A percentile compares a stretch with the other conserved stretches of the same genome.
phyloP scores from a whole-genome alignment of 2,888 invertebrate species.

The Mycalesis mineus region DNA sequence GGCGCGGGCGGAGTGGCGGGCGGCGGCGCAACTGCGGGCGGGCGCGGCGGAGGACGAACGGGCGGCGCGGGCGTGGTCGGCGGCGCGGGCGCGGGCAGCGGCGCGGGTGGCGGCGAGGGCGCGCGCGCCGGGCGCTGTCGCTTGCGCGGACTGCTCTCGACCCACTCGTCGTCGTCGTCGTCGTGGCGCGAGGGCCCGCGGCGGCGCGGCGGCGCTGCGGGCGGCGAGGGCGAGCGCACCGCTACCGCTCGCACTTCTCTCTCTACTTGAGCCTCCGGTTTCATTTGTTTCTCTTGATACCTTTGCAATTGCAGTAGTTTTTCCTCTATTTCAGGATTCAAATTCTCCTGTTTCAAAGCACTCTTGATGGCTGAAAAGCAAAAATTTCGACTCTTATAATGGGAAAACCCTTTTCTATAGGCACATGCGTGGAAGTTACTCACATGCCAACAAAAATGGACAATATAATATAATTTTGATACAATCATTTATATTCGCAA shows the following conservation, averaged over 20 bases:
- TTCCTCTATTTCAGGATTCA: slow-evolving; percentile 95
- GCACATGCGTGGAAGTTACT: too few relatives aligned
- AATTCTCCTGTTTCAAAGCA: slow-evolving; percentile 93
- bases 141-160: slow-evolving; percentile 60
- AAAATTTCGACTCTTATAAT: too few relatives aligned
- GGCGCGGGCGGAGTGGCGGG: slow-evolving; percentile 43
- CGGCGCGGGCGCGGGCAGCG: slow-evolving; percentile 33
- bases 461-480: too few relatives aligned
- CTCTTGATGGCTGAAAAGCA: slow-evolving; percentile 88
- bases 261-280: slow-evolving; percentile 69
- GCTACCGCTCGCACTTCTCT: slow-evolving; percentile 48
- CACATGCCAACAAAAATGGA: too few relatives aligned
- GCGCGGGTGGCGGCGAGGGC: slow-evolving; percentile 32
- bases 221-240: slow-evolving; percentile 46
- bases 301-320: slow-evolving; percentile 92
- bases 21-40: slow-evolving; percentile 31
- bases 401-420: too few relatives aligned
- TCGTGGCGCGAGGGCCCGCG: slow-evolving; percentile 52
- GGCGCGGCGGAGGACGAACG: slow-evolving; percentile 39
- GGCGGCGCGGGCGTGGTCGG: slow-evolving; percentile 31
- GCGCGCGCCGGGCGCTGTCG: slow-evolving; percentile 34
- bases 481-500: too few relatives aligned
- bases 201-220: slow-evolving; percentile 44
- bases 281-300: slow-evolving; percentile 89
- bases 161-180: slow-evolving; percentile 70